Conservation (phyloP, 2,888 invertebrate species). For the Caenorhabditis drosophilae region DNA sequence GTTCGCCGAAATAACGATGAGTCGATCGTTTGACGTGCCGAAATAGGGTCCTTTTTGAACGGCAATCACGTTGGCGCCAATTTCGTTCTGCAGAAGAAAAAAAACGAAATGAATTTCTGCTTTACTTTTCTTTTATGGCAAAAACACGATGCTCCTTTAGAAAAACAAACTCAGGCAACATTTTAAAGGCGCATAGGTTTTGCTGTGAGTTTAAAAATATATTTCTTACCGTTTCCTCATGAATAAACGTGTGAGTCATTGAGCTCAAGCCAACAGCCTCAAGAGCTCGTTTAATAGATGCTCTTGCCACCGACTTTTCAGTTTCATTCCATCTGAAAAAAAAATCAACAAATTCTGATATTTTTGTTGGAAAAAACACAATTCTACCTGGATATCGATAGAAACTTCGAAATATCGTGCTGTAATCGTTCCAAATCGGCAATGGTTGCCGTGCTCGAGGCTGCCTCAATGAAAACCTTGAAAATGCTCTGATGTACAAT, state of each 20-base stretch:
- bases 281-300: slow-evolving; percentile 36
- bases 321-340: slow-evolving; percentile 41
- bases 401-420: slow-evolving; percentile 45
- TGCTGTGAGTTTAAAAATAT: neutral
- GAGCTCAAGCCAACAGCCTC: slow-evolving; percentile 41
- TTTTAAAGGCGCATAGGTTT: too few relatives aligned
- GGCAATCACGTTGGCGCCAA: slow-evolving; percentile 49
- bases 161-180: too few relatives aligned
- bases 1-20: slow-evolving; percentile 45
- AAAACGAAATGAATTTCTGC: too few relatives aligned
- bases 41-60: slow-evolving; percentile 43
- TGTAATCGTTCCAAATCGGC: slow-evolving; percentile 47
- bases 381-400: slow-evolving; percentile 43
- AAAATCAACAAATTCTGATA: neutral
- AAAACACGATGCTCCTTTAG: too few relatives aligned
- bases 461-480: too few relatives aligned
- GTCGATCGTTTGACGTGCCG: slow-evolving; percentile 40
- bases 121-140: too few relatives aligned
- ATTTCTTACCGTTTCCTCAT: slow-evolving; percentile 41
- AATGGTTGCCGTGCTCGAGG: slow-evolving; percentile 32
- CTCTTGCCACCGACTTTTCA: slow-evolving; percentile 36
- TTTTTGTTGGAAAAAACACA: neutral
- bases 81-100: slow-evolving; percentile 39
- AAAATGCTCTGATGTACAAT: too few relatives aligned
- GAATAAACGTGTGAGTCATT: slow-evolving; percentile 46